Conservation (phyloP, 2,888 invertebrate species). For the Platynereis dumerilii region DNA sequence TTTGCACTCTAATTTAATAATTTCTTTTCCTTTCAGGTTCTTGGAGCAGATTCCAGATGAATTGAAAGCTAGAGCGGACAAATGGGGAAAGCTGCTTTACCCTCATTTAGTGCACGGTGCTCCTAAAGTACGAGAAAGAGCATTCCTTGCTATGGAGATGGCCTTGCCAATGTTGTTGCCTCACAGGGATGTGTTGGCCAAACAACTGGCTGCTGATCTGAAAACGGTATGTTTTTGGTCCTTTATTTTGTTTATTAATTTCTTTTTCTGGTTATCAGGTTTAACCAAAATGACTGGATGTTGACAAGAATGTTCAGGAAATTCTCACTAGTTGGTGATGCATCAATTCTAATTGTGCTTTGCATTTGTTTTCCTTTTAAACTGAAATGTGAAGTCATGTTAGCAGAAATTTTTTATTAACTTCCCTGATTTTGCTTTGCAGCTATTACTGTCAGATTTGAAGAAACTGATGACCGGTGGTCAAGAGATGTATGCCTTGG, state of each 20-base stretch:
- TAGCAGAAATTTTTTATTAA: too few relatives aligned
- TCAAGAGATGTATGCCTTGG: constrained; percentile 45
- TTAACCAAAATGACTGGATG: too few relatives aligned
- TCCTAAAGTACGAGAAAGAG: constrained; percentile 45
- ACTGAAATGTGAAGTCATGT: too few relatives aligned
- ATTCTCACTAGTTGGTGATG: too few relatives aligned
- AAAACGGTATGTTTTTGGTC: constrained; percentile 39
- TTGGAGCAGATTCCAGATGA: constrained; percentile 44
- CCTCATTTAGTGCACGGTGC: constrained; percentile 45
- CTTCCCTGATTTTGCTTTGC: background rate
- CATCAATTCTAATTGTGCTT: too few relatives aligned
- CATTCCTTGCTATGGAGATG: constrained; percentile 40
- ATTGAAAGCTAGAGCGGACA: constrained; percentile 36
- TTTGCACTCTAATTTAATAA: too few relatives aligned
- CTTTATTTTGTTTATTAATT: too few relatives aligned
- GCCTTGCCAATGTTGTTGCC: constrained; percentile 32
- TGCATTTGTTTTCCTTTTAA: too few relatives aligned
- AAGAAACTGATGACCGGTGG: constrained; percentile 41
- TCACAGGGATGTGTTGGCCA: constrained; percentile 39
- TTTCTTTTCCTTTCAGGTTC: constrained; percentile 40
- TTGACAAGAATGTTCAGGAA: too few relatives aligned
- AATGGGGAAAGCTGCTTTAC: constrained; percentile 47
- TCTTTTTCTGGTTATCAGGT: too few relatives aligned
- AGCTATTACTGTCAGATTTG: constrained; percentile 33
- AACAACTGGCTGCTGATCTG: constrained; percentile 41